Base-by-base conservation (phyloP, 2,888 invertebrate species). In the Ypsolopha scabrella region DNA sequence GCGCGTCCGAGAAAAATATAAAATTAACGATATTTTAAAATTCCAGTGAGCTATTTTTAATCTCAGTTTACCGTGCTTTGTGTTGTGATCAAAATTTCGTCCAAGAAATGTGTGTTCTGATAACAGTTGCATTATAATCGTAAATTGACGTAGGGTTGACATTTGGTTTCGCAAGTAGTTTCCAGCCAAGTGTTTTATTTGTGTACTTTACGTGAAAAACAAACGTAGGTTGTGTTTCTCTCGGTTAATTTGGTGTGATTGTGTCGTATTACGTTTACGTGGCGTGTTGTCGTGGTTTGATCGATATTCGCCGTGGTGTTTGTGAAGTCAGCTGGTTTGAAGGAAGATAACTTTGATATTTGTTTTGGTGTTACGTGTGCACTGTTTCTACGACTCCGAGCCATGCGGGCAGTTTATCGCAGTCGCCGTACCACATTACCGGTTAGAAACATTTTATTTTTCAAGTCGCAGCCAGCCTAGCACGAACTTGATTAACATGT, bases 151-250 rank as follows among this genome's bases (percentile, higher is more conserved):
- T 76, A 72, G 68, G 33, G 67, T 79, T 80, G 80, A 76, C 79
- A 75, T 75, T 72, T 72, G 74, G 65, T 81, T 80, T 82, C 79
- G 77, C 79, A 80, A 82, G 76, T 76, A 70, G 67, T 72, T 68
- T 71, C 68, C 64, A 66, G 67, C 59, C 68, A 72, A 74, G 74
- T 78, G 75, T 72, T 75, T 71, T 78, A 78, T 78, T 80, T 81
- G 80, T 82, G 80, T 81, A 76, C 70, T 64, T 68, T 64, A 67
- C 67, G 72, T 75, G 70, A 66, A 69, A 72, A 74, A 70, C 66
- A 71, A 70, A 60, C 58, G 60, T 59, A 60, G 62, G 11, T 33
- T 11, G 33, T 36, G 3, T 14, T 59, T 60, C 63, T 62, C 58
- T 59, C 59, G 52, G 58, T 62, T 54, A 48, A 57, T 53, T 58